These are phyloP conservation scores for Pterophyllum scalare DNA, from an alignment of 2,113 vertebrate species.

Conservation along the genomic window DNA sequence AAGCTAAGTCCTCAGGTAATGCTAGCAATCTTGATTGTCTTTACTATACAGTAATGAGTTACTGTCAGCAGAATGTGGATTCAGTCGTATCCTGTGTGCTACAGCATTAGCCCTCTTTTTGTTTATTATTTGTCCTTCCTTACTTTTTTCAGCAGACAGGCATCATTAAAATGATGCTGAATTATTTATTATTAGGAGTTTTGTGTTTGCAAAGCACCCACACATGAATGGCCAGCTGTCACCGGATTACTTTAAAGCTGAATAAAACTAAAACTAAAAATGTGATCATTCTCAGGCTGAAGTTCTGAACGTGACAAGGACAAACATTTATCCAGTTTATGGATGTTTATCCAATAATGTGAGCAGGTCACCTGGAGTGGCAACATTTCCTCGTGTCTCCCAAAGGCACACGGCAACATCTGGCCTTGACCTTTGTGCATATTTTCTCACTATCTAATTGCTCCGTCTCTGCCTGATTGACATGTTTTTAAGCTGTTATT, in stretches of 20 bases:
- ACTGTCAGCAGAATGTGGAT: neutral
- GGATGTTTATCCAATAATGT: neutral
- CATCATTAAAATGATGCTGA: neutral
- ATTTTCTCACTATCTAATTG: neutral
- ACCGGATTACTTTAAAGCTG: neutral
- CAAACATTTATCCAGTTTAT: neutral
- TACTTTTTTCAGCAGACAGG: neutral
- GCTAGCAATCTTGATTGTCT: neutral
- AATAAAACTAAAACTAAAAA: constrained; percentile 2
- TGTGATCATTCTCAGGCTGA: neutral
- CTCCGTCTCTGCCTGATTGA: neutral
- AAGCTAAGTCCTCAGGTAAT: neutral
- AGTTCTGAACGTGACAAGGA: neutral
- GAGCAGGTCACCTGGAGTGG: neutral
- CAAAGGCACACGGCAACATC: accelerated
- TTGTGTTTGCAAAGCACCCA: neutral
- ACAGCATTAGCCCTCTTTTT: neutral
- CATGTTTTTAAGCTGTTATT: accelerated
- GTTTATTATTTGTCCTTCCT: neutral
- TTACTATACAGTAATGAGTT: too few species aligned
- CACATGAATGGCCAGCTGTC: neutral
- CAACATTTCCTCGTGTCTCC: neutral
- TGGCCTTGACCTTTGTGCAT: neutral
- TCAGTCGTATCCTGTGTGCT: neutral
- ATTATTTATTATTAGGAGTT: neutral